Evolutionary conservation across 2,113 vertebrate genomes (phyloP).

Genomic region (Steatornis caripensis): DNA sequence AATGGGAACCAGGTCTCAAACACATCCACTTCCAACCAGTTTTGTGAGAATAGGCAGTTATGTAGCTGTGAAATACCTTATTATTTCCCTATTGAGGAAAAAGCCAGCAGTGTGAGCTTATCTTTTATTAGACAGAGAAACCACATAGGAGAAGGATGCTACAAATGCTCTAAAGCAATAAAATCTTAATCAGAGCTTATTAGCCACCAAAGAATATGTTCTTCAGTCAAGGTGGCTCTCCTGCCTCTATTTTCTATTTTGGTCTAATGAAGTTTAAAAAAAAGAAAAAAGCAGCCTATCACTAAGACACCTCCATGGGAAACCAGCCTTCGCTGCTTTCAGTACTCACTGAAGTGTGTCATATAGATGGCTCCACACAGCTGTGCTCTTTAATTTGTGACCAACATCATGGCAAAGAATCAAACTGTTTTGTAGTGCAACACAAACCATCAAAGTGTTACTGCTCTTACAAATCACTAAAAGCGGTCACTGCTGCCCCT

Average conservation of each 20-base stretch:
- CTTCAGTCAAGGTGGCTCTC: background rate
- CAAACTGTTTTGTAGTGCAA: background rate
- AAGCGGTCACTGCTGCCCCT: background rate
- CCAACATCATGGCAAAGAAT: background rate
- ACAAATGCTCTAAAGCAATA: slow-evolving; percentile 34
- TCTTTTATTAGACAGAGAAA: slow-evolving; percentile 39
- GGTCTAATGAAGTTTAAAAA: background rate
- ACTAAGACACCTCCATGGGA: background rate
- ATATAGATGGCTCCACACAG: background rate
- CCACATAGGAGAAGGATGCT: background rate
- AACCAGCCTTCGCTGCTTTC: background rate
- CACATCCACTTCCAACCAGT: background rate
- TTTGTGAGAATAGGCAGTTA: background rate
- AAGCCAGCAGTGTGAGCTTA: background rate
- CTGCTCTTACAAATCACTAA: background rate
- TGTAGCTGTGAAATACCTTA: background rate
- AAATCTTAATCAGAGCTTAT: slow-evolving; percentile 44
- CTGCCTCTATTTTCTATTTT: background rate
- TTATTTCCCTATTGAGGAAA: background rate
- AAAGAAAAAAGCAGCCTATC: background rate
- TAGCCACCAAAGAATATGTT: background rate
- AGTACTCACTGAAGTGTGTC: background rate
- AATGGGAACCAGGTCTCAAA: background rate
- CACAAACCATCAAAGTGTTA: background rate
- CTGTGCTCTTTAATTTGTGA: background rate